phyloP scores from a whole-genome alignment of 1,140 invertebrate species.

The Sitodiplosis mosellana region DNA sequence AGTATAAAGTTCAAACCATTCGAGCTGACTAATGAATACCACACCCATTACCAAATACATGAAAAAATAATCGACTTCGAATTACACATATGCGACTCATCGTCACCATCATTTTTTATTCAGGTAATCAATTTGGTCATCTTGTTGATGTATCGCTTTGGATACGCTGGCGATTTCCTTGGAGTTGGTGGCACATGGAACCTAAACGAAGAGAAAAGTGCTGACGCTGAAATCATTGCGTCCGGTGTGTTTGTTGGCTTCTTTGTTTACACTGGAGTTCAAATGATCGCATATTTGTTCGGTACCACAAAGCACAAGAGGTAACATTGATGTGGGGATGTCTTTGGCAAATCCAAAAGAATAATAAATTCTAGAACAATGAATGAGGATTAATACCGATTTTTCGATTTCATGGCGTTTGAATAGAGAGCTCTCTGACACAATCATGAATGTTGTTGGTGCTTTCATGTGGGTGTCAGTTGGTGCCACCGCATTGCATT shows the following conservation, averaged over 20 bases:
- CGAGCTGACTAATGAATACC: too few relatives aligned
- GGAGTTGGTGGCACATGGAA: constrained; percentile 76
- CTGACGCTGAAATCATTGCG: constrained; percentile 66
- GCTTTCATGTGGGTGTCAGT: constrained; percentile 65
- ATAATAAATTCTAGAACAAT: not conserved
- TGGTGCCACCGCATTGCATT: constrained; percentile 65
- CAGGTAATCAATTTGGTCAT: constrained; percentile 65
- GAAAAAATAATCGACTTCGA: too few relatives aligned
- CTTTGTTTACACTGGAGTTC: constrained; percentile 56
- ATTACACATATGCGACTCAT: too few relatives aligned
- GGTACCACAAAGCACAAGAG: constrained; percentile 56
- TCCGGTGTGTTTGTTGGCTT: constrained; percentile 71
- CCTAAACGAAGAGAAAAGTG: constrained; percentile 68
- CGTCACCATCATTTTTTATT: constrained; percentile 14
- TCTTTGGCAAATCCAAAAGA: not conserved
- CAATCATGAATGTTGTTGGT: constrained; percentile 71
- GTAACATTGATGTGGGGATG: constrained; percentile 20
- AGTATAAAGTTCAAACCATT: too few relatives aligned
- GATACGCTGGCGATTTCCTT: constrained; percentile 60
- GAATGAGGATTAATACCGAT: not conserved
- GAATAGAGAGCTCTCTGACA: constrained; percentile 45
- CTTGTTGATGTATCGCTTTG: constrained; percentile 59
- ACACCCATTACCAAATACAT: too few relatives aligned
- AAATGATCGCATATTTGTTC: constrained; percentile 50
- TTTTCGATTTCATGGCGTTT: constrained; percentile 4